Percentiles rank a stretch among this genome's conserved stretches.
Evolutionary conservation across 2,888 invertebrate species (phyloP).

Genomic region (Phymatocera aterrima): DNA sequence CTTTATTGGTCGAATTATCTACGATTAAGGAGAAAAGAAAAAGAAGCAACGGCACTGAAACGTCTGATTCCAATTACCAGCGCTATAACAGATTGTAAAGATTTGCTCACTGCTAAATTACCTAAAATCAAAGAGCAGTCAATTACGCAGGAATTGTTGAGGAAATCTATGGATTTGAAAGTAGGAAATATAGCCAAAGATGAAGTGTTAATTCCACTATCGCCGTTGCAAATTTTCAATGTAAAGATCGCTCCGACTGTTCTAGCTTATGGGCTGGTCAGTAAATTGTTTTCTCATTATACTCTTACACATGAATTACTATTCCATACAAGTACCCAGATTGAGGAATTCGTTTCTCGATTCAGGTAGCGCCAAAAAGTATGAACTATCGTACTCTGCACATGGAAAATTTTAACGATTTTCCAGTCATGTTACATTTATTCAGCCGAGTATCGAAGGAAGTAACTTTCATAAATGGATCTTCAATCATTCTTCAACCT

Average conservation of each 20-base stretch:
- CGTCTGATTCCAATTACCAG: neutral
- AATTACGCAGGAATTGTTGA: conserved; percentile 6
- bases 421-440: conserved; percentile 65
- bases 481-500: conserved; percentile 55
- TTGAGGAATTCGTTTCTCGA: neutral
- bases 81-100: neutral
- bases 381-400: conserved; percentile 63
- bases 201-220: conserved; percentile 65
- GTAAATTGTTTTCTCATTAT: conserved; percentile 25
- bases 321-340: neutral
- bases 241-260: conserved; percentile 69
- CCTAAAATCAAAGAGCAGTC: conserved; percentile 49
- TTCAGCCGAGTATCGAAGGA: conserved; percentile 49
- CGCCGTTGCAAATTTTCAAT: conserved; percentile 72
- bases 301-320: conserved; percentile 2
- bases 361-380: conserved; percentile 63
- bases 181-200: conserved; percentile 45
- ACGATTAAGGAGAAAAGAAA: neutral
- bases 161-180: neutral
- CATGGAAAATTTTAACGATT: conserved; percentile 71
- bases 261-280: conserved; percentile 67
- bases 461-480: conserved; percentile 56
- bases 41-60: neutral
- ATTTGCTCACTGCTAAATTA: conserved; percentile 22
- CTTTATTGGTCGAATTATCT: conserved; percentile 28